Base-by-base conservation (phyloP, 2,888 invertebrate genomes). In the Ornithoptera priamus region DNA sequence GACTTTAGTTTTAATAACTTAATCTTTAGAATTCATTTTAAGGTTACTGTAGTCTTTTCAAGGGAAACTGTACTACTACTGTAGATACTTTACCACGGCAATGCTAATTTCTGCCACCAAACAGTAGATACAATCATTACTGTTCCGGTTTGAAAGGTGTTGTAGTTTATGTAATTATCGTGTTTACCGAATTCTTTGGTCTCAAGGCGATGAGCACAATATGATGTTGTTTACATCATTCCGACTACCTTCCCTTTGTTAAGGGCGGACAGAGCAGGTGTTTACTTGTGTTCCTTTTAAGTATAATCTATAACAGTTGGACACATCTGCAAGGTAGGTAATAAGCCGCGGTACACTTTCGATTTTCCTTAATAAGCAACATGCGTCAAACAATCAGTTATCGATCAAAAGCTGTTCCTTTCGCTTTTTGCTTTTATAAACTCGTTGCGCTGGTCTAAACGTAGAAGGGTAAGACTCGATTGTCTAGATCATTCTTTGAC, bases 401-500 rank as follows among this genome's bases (percentile, higher is more conserved):
- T 67, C 66, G 63, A 53, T 62, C 56, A 69, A 20, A 67, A 64
- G 69, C 59, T 60, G 65, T 72, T 59, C 69, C 72, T 72, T 72
- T 72, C 72, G 72, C 72, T 68, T 66, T 62, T 65, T 62, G 62
- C 70, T 67, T 67, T 67, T 53, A 60, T 70, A 67, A 63, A 65
- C 62, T 57, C n/a, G 62, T 36, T 50, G 15, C 62, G 53, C 20
- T 67, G 10, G 59, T 67, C 70, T 70, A 70, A 70, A 70, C 63
- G 72, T 72, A 75, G 72, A 73, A 67, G 71, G 71, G 59, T 17
- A 69, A 69, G 59, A 59, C 63, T 67, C 73, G 72, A 75, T 75
- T 74, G 74, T 77, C 70, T 78, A 81, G 81, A 69, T 22, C 62
- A 66, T 81, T 80, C 81, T 81, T 80, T 82, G 82, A 78, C 80